Base-by-base conservation (phyloP, 2,797 vertebrate species). In the Octomys mimax region DNA sequence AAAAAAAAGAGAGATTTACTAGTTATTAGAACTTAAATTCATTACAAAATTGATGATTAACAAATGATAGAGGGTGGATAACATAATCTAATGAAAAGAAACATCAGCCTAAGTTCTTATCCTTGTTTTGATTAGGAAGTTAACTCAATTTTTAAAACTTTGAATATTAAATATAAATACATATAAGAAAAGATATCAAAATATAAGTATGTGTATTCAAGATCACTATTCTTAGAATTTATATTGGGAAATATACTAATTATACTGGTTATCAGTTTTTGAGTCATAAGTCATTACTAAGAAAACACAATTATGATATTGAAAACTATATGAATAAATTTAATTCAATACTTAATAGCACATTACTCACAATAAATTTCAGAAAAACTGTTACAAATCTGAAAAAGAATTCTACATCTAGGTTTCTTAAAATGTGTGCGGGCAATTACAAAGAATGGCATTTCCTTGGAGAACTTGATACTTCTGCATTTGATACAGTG, bases 41-140 rank as follows among this genome's bases (percentile, higher is more conserved):
- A 77, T 96, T 57, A 36, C 83, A 77, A 96, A 97, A 95, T 77
- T 8, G 16, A 68, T 79, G 93, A 94, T 95, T 96, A 94, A 64
- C 2, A 86, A 91, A 82, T 91, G 59, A 77, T 14, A 61, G 5
- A 66, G 13, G 49, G 36, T 64, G 33, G 24, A 42, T 42, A 85
- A 93, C 64, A 54, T 28, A 73, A 61, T 3, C 52, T 66, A 93
- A 92, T 73, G 46, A 95, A 95, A 92, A 22, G 75, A 87, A 52
- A 75, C 5, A 61, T 57, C 42, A 86, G 16, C 5, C 28, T 84
- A 8, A 28, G 5, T 70, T 77, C 14, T 62, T 71, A 70, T 87
- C 24, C 22, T 82, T 88, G 6, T 54, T 90, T 80, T 54, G 5
- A 68, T 54, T 88, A 0, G 78, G 31, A 79, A 7, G 7, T 94